These are phyloP conservation scores for Synergus itoensis DNA, from an alignment of 2,888 invertebrate species.

Conservation along the genomic window DNA sequence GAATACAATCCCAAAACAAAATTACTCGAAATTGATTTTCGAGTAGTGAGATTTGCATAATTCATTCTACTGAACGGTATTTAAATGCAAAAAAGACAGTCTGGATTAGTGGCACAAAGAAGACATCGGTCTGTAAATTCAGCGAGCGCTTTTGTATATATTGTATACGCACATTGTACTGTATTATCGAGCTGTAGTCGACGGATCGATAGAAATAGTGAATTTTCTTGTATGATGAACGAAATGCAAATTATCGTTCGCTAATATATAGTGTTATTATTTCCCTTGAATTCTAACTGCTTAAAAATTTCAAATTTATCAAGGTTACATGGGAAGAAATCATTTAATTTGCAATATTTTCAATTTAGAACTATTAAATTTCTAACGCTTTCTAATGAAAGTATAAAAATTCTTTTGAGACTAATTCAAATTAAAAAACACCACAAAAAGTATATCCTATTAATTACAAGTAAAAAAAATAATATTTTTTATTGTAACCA, in stretches of 20 bases:
- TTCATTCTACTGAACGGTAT: constrained; percentile 47
- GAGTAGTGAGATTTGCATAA: constrained; percentile 10
- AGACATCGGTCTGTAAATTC: constrained; percentile 67
- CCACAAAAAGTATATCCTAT: too few relatives aligned
- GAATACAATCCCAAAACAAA: not conserved
- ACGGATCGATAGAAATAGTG: constrained; percentile 66
- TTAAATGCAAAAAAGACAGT: constrained; percentile 70
- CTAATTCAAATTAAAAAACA: too few relatives aligned
- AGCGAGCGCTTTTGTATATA: constrained; percentile 74
- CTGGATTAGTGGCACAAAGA: constrained; percentile 64
- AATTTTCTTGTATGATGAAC: constrained; percentile 73
- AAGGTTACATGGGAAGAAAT: too few relatives aligned
- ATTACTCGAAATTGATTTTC: constrained; percentile 2
- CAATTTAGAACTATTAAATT: too few relatives aligned
- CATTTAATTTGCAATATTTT: too few relatives aligned
- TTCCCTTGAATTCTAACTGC: not conserved
- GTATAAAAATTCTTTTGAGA: too few relatives aligned
- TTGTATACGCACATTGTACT: constrained; percentile 75
- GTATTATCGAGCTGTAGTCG: constrained; percentile 70
- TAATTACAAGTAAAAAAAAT: too few relatives aligned
- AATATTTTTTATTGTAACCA: not conserved
- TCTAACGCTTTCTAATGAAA: too few relatives aligned
- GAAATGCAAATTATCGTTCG: constrained; percentile 73
- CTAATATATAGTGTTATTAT: constrained; percentile 57
- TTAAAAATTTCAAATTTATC: too few relatives aligned